Evolutionary conservation across 92 coral and sea anemone genomes (phyloP).

Genomic region (Montipora capitata): DNA sequence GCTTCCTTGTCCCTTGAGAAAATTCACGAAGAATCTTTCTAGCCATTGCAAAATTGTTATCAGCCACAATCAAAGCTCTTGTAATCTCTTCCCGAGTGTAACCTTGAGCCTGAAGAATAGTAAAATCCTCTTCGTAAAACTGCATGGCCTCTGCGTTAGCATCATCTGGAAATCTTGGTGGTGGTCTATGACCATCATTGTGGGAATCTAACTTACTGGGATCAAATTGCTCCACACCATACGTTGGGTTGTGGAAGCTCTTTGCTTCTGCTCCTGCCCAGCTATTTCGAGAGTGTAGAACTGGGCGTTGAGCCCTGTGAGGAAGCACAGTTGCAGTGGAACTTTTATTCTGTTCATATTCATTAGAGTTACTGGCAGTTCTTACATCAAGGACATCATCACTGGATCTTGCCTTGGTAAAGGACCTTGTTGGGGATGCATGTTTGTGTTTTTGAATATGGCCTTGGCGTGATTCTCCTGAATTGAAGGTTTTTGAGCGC

Average conservation of each 20-base stretch:
- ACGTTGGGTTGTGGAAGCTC: constrained; percentile 93
- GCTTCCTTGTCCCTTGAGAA: constrained; percentile 72
- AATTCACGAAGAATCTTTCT: constrained; percentile 96
- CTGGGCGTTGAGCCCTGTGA: constrained; percentile 46
- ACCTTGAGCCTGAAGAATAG: constrained; percentile 95
- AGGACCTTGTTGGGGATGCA: constrained; percentile 22
- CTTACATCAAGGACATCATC: constrained; percentile 74
- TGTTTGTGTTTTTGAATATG: constrained; percentile 16
- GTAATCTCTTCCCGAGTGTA: constrained; percentile 95
- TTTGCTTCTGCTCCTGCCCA: constrained; percentile 91
- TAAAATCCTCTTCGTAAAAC: constrained; percentile 99
- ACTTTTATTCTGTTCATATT: constrained; percentile 17
- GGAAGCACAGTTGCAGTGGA: constrained; percentile 5
- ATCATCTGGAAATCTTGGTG: constrained; percentile 49
- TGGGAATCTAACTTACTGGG: constrained; percentile 76
- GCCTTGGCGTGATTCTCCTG: constrained; percentile 8
- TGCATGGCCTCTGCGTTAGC: constrained; percentile 73
- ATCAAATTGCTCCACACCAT: constrained; percentile 76
- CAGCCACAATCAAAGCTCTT: constrained; percentile 96
- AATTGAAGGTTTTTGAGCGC: constrained; percentile 24
- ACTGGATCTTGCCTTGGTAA: constrained; percentile 77
- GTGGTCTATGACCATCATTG: constrained; percentile 48
- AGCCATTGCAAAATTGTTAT: constrained; percentile 99
- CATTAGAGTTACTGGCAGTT: constrained; percentile 52
- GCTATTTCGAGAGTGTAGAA: constrained; percentile 71